Conservation (phyloP, 2,113 vertebrate genomes). For the Dinomys branickii region DNA sequence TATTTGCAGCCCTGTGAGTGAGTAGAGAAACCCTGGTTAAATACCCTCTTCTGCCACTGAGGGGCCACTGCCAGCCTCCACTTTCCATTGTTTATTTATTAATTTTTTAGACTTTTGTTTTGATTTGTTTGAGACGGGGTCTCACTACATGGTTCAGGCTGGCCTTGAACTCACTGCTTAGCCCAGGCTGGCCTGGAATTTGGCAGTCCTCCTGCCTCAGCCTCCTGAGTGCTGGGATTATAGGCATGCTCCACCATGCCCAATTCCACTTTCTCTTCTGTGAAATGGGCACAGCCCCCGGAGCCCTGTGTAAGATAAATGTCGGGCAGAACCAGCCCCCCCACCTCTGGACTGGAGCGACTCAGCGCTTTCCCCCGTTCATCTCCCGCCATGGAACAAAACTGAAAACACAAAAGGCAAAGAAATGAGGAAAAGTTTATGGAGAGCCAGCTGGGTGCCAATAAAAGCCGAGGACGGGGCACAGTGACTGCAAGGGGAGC, state of each 20-base stretch:
- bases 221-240: neutral
- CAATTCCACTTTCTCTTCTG: neutral
- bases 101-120: neutral
- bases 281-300: neutral
- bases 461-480: neutral
- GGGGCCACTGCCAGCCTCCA: neutral
- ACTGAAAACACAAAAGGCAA: neutral
- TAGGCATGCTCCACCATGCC: fast-evolving
- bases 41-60: neutral
- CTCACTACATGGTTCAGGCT: neutral
- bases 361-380: fast-evolving
- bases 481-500: neutral
- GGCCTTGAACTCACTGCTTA: neutral
- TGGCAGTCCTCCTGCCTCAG: neutral
- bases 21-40: neutral
- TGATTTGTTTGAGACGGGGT: neutral
- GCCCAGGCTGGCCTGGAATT: neutral
- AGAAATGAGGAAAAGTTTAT: neutral
- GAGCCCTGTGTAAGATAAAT: neutral
- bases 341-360: fast-evolving
- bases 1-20: neutral
- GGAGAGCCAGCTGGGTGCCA: conserved; percentile 32
- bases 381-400: neutral
- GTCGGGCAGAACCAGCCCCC: no score
- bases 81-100: neutral